A percentile compares a stretch with the other conserved stretches of the same genome.
Evolutionary conservation across 2,113 vertebrate genomes (phyloP).

Genomic region (Ceyx melanurus): DNA sequence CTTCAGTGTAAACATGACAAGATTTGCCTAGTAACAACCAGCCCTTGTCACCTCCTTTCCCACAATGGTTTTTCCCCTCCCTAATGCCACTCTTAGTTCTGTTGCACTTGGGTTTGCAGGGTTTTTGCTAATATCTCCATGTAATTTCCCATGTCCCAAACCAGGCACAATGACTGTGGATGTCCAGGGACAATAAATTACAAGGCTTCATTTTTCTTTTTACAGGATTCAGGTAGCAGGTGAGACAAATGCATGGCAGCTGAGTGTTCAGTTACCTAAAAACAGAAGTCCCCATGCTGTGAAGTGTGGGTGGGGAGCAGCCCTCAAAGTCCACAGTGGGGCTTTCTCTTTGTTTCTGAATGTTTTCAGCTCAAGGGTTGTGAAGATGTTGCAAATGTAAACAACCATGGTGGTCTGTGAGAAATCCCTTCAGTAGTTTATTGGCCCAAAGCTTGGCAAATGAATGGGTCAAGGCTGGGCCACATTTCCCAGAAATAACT

Average conservation of each 20-base stretch:
- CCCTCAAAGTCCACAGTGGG: not conserved
- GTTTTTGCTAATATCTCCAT: not conserved
- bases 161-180: not conserved
- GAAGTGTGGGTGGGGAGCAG: not conserved
- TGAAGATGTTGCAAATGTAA: not conserved
- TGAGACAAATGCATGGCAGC: not conserved
- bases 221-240: not conserved
- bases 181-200: not conserved
- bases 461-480: not conserved
- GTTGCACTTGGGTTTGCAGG: not conserved
- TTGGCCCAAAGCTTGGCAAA: not conserved
- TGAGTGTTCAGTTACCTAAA: not conserved
- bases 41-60: not conserved
- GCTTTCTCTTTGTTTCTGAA: not conserved
- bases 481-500: not conserved
- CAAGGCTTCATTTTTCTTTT: not conserved
- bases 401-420: accelerated
- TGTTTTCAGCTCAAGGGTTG: not conserved
- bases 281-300: not conserved
- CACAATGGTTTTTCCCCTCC: not conserved
- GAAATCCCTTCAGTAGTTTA: not conserved
- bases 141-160: accelerated
- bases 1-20: slow-evolving; percentile 2
- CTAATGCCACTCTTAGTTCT: not conserved
- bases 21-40: not conserved